Evolutionary conservation across 2,113 vertebrate species (phyloP), one percentile per base, ranked within the genome.

Genomic region (Cichladusa arquata): DNA sequence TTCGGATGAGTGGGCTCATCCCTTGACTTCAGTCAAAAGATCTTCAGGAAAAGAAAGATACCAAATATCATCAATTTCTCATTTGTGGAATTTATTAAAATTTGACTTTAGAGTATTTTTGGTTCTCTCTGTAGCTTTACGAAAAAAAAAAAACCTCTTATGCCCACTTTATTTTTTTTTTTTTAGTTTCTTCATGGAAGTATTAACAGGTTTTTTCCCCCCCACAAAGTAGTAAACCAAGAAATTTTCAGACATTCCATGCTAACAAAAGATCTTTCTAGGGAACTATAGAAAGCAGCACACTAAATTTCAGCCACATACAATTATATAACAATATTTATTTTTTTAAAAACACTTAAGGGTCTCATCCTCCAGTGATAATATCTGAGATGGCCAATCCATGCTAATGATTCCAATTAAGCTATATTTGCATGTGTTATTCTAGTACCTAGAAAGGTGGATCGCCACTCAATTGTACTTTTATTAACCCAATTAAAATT

Each of bases 151-250:
- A 22, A 73, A 57, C 14, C 14, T n/a, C 38, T 54, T 2, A 1
- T n/a, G 38, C 4, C 9, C 9, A 36, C 38, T 38, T 38, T 38
- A 38, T 31, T 56, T 9, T 61, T 40, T 34, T 44, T 44, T 44
- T 50, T 62, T 3, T 0, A n/a, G 47, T 50, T 71, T 91, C 11
- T 76, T 76, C 40, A 88, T 13, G 24, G 28, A 88, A 90, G 4
- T 31, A 48, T 57, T 61, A 61, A 36, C 2, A 45, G n/a, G 1
- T 8, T 0, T 2, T 12, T 54, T 13, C 3, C 3, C 9, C 3
- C 8, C n/a, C 17, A n/a, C 1, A 1, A 62, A 2, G 2, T 5
- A 47, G 33, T 16, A 67, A 79, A 66, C 15, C 5, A 82, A 81
- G 28, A 42, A 8, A 24, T 71, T 92, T 88, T 66, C 36, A 74